These are phyloP conservation scores for Cepaea nemoralis DNA, from an alignment of 1,140 invertebrate species.

Conservation along the genomic window DNA sequence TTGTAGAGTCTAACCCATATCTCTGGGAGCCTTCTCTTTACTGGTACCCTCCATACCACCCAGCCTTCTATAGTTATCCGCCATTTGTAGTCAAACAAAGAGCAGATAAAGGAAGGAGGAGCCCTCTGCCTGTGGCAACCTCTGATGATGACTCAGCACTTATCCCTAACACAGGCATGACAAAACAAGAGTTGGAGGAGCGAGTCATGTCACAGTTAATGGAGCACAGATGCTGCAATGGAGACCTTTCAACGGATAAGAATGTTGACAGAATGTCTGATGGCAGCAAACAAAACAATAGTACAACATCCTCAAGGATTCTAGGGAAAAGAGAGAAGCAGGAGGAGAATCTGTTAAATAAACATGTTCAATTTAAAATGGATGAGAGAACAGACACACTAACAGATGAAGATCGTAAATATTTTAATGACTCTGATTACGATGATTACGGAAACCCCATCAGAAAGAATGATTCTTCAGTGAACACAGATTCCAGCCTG, in stretches of 20 bases:
- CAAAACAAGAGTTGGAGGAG: conserved; percentile 58
- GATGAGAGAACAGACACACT: conserved; percentile 40
- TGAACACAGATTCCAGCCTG: conserved; percentile 58
- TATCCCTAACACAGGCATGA: conserved; percentile 64
- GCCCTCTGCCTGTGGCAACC: not conserved
- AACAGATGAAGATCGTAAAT: not conserved
- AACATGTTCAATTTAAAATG: conserved; percentile 53
- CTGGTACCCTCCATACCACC: conserved; percentile 50
- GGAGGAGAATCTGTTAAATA: conserved; percentile 58
- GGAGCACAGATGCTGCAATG: conserved; percentile 49
- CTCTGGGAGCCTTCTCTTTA: conserved; percentile 40
- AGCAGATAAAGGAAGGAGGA: conserved; percentile 43
- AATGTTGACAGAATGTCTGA: conserved; percentile 13
- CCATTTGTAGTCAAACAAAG: conserved; percentile 5
- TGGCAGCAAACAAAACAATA: not conserved
- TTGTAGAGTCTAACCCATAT: conserved; percentile 43
- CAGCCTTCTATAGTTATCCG: conserved; percentile 40
- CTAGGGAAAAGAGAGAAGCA: conserved; percentile 56
- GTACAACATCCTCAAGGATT: conserved; percentile 28
- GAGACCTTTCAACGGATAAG: conserved; percentile 33
- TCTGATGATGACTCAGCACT: conserved; percentile 17
- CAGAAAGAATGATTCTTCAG: conserved; percentile 40
- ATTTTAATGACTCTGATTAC: conserved; percentile 32
- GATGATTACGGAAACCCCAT: conserved; percentile 26
- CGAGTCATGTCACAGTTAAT: conserved; percentile 58